These are phyloP conservation scores for Carduelis carduelis DNA, from an alignment of 2,797 vertebrate genomes.

Conservation along the genomic window DNA sequence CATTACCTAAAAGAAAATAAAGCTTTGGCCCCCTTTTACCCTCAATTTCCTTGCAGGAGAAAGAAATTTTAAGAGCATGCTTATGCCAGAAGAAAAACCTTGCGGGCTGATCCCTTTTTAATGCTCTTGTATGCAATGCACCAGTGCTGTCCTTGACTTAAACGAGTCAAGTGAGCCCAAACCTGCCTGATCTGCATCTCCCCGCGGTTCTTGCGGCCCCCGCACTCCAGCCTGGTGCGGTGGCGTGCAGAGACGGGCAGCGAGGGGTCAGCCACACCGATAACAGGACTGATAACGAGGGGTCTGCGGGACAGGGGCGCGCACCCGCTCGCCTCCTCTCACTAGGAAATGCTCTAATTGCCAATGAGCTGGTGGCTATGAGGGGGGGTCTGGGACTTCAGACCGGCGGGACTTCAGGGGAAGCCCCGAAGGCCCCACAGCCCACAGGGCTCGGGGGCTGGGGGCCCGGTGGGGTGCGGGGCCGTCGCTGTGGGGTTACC, in stretches of 20 bases:
- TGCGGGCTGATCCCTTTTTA: background rate
- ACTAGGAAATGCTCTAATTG: background rate
- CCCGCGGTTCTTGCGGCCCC: background rate
- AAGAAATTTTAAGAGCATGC: background rate
- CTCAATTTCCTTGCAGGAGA: background rate
- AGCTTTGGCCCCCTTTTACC: background rate
- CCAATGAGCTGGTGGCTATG: fast-evolving
- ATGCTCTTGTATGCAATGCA: background rate
- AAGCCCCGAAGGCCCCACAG: fast-evolving
- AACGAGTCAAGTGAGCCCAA: background rate
- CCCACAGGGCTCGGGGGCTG: fast-evolving
- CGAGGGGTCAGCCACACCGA: background rate
- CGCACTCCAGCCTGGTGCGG: fast-evolving
- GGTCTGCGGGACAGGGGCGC: background rate
- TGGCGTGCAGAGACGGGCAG: fast-evolving
- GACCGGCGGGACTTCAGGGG: no score
- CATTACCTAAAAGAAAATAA: background rate
- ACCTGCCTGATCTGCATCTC: background rate
- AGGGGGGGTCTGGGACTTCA: no score
- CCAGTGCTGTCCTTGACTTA: background rate
- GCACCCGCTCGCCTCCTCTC: background rate
- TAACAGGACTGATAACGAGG: no score
- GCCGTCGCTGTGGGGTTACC: fast-evolving
- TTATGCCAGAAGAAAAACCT: background rate
- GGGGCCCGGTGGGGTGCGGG: no score